phyloP scores from a whole-genome alignment of 2,888 invertebrate species.

The Troglohyphantes excavatus region DNA sequence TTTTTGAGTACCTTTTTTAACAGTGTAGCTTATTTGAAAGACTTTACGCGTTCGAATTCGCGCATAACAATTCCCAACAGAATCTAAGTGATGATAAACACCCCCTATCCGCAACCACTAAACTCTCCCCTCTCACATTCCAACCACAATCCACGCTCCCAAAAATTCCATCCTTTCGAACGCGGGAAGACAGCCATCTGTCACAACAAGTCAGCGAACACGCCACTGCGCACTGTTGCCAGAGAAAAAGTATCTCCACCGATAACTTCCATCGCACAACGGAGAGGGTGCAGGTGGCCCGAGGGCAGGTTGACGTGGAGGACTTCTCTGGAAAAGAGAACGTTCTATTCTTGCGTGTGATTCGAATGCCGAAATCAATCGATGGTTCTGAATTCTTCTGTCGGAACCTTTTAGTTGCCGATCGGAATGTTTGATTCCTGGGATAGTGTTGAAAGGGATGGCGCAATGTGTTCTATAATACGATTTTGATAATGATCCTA shows the following conservation, averaged over 20 bases:
- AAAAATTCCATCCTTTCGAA: neutral
- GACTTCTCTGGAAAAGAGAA: neutral
- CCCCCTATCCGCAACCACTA: no score
- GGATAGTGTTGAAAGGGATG: no score
- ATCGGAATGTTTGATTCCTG: neutral
- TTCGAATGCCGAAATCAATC: neutral
- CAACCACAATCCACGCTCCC: neutral
- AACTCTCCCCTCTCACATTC: neutral
- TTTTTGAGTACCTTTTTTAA: no score
- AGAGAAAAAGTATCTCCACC: neutral
- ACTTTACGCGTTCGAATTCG: no score
- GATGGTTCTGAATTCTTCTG: neutral
- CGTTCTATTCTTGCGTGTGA: conserved; percentile 6
- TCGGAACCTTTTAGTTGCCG: neutral
- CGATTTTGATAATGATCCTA: no score
- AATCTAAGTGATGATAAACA: no score
- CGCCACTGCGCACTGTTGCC: neutral
- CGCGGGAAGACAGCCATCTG: neutral
- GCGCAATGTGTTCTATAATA: no score
- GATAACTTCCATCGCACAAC: neutral
- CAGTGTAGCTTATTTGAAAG: no score
- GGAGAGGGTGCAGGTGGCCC: conserved; percentile 1
- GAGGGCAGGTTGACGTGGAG: neutral
- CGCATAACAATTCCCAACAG: no score
- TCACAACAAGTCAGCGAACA: neutral